These are phyloP conservation scores for Ips typographus DNA, from an alignment of 1,140 invertebrate genomes.

Conservation along the genomic window DNA sequence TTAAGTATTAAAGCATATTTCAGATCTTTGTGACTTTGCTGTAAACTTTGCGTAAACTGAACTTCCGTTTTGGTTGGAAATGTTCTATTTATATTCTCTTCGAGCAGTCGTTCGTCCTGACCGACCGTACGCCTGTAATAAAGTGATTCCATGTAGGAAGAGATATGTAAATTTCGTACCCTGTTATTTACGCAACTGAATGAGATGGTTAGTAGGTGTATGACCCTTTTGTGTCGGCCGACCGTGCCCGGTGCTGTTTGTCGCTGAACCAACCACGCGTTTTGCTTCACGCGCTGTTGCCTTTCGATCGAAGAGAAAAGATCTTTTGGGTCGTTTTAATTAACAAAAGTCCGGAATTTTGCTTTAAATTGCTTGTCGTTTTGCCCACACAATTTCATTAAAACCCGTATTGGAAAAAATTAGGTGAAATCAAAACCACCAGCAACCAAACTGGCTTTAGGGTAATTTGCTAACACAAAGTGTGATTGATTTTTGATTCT, in stretches of 20 bases:
- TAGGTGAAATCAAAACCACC: no score
- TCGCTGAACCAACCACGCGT: constrained; percentile 22
- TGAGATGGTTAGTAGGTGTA: constrained; percentile 43
- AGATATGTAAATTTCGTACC: constrained; percentile 40
- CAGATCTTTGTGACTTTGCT: no score
- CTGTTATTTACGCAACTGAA: constrained; percentile 44
- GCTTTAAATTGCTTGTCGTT: no score
- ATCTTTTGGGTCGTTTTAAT: not conserved
- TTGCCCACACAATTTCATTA: no score
- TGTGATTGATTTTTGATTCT: no score
- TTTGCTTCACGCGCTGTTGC: constrained; percentile 16
- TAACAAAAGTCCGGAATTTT: no score
- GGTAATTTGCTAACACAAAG: no score
- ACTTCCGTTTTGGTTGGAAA: no score
- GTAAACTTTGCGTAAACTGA: no score
- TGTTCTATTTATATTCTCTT: constrained; percentile 6
- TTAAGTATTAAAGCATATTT: no score
- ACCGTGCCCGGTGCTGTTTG: constrained; percentile 15
- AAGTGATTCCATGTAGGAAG: constrained; percentile 37
- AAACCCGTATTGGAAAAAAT: no score
- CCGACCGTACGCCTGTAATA: constrained; percentile 13
- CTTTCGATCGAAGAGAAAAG: not conserved
- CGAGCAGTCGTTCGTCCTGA: constrained; percentile 3
- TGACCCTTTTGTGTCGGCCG: constrained; percentile 35
- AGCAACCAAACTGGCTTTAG: no score